Evolutionary conservation across 2,888 invertebrate species (phyloP).

Genomic region (Hirtodrosophila trivittata): DNA sequence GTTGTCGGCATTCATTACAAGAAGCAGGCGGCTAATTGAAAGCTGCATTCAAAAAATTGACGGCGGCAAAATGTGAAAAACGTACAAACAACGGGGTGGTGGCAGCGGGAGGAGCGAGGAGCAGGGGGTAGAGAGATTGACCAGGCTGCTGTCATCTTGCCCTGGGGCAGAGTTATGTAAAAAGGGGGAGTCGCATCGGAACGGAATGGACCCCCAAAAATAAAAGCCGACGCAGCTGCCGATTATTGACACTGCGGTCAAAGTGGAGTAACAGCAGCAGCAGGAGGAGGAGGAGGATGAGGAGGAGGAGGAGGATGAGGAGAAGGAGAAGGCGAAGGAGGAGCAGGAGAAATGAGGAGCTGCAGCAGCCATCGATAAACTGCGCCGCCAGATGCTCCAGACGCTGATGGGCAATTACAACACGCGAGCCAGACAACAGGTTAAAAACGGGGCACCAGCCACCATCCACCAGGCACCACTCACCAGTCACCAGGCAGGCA

Average conservation of each 20-base stretch:
- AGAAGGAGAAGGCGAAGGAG: background rate
- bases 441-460: constrained; percentile 33
- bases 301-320: background rate
- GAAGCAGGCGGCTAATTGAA: constrained; percentile 76
- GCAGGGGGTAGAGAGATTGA: background rate
- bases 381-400: constrained; percentile 71
- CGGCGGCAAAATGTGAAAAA: constrained; percentile 63
- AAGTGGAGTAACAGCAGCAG: constrained; percentile 25
- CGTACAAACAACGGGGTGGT: constrained; percentile 18
- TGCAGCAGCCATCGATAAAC: constrained; percentile 60
- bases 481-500: background rate
- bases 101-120: constrained; percentile 1
- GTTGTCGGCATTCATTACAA: constrained; percentile 73
- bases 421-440: constrained; percentile 74
- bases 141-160: constrained; percentile 27
- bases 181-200: constrained; percentile 48
- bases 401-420: constrained; percentile 71
- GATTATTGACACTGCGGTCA: constrained; percentile 77
- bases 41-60: constrained; percentile 72
- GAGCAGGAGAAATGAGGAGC: background rate
- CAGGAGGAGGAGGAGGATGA: background rate
- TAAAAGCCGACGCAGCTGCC: constrained; percentile 70
- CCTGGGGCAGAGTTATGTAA: constrained; percentile 61
- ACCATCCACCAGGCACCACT: constrained; percentile 6
- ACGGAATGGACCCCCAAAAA: constrained; percentile 43